Evolutionary conservation across 2,113 vertebrate genomes (phyloP).

Genomic region (Ifrita kowaldi): DNA sequence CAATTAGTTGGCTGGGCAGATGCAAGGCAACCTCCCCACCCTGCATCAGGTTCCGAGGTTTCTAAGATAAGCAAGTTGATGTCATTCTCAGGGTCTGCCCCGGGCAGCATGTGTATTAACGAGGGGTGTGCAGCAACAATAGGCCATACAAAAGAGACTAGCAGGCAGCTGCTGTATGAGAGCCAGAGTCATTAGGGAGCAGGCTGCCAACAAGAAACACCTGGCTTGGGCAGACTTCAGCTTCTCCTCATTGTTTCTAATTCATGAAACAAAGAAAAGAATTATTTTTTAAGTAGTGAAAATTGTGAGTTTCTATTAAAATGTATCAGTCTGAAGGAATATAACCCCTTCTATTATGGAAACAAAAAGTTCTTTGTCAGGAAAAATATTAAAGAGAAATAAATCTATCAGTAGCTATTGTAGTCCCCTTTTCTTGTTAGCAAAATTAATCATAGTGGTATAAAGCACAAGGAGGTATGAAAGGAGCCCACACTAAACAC

Average conservation of each 20-base stretch:
- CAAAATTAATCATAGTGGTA: constrained; percentile 29
- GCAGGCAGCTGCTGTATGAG: constrained; percentile 94
- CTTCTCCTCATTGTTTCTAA: constrained; percentile 78
- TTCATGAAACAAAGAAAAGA: constrained; percentile 73
- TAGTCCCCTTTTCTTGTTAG: not conserved
- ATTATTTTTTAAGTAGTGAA: constrained; percentile 74
- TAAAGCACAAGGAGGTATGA: not conserved
- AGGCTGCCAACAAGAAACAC: constrained; percentile 91
- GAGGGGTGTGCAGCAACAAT: constrained; percentile 90
- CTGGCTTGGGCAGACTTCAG: constrained; percentile 86
- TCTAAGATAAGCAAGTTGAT: constrained; percentile 89
- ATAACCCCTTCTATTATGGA: not conserved
- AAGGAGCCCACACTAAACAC: not conserved
- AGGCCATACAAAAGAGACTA: constrained; percentile 86
- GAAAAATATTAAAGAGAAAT: constrained; percentile 46
- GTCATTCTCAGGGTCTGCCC: constrained; percentile 86
- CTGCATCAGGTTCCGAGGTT: constrained; percentile 80
- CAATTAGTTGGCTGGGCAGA: constrained; percentile 85
- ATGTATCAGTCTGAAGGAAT: constrained; percentile 6
- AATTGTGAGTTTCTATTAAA: constrained; percentile 65
- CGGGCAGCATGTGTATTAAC: constrained; percentile 89
- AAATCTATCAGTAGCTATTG: constrained; percentile 41
- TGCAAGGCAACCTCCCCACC: constrained; percentile 80
- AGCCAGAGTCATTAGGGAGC: constrained; percentile 84
- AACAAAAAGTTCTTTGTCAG: constrained; percentile 30